phyloP scores from a whole-genome alignment of 2,888 invertebrate genomes.

The Pocota personata region DNA sequence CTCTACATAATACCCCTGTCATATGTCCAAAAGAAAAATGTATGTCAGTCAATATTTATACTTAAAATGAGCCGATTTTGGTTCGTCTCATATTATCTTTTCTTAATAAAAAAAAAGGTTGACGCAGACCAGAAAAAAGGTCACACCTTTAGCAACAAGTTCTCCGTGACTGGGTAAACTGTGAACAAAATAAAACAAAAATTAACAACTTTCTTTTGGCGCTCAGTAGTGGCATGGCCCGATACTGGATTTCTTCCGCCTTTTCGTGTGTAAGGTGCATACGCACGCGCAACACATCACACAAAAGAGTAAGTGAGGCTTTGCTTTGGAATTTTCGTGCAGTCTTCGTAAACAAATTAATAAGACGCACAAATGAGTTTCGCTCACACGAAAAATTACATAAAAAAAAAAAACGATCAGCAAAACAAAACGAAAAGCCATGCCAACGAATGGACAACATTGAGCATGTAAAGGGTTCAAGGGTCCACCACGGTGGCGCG shows the following conservation, averaged over 20 bases:
- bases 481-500: not conserved
- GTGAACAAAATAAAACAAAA: conserved; percentile 41
- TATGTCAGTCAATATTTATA: conserved; percentile 36
- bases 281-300: conserved; percentile 37
- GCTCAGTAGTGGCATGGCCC: conserved; percentile 43
- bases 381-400: not conserved
- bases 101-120: not conserved
- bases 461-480: conserved; percentile 43
- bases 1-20: not conserved
- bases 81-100: not conserved
- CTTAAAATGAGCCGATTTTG: not conserved
- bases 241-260: conserved; percentile 55
- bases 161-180: not conserved
- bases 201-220: conserved; percentile 71
- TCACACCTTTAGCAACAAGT: conserved; percentile 32
- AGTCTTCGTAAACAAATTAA: conserved; percentile 13
- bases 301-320: conserved; percentile 15
- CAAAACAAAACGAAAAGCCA: conserved; percentile 8
- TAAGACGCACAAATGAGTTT: conserved; percentile 1
- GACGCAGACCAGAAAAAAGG: conserved; percentile 25
- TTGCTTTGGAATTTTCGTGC: conserved; percentile 25
- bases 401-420: not conserved
- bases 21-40: not conserved
- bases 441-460: not conserved
- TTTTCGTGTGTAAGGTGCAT: conserved; percentile 29